Conservation (phyloP, 2,797 vertebrate species). For the Dicrostonyx torquatus region DNA sequence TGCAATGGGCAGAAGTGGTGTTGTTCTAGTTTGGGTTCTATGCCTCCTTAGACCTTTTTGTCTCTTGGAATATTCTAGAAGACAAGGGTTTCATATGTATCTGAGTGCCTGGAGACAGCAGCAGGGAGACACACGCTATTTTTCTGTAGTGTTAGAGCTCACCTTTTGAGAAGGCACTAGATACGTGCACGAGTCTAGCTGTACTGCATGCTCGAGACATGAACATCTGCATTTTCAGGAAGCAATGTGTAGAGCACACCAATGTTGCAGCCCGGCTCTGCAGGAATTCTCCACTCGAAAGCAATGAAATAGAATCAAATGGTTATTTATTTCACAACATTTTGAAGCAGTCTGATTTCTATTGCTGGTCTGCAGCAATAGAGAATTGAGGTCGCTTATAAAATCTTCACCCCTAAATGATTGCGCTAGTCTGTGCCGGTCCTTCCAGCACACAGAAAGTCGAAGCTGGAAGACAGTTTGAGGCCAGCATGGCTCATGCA, state of each 20-base stretch:
- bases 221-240: neutral
- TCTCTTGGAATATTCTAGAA: constrained; percentile 13
- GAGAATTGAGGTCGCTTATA: neutral
- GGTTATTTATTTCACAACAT: neutral
- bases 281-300: neutral
- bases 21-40: neutral
- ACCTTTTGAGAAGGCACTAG: neutral
- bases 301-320: neutral
- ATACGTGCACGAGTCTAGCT: neutral
- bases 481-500: neutral
- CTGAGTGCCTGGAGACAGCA: neutral
- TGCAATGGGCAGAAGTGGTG: neutral
- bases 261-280: neutral
- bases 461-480: neutral
- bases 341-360: neutral
- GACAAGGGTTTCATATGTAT: neutral
- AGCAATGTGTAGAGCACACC: neutral
- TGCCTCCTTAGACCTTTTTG: neutral
- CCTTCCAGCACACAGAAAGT: neutral
- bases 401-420: neutral
- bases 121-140: neutral
- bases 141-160: neutral
- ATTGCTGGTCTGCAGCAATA: neutral
- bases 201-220: neutral
- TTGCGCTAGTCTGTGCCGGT: neutral